These are phyloP conservation scores for Prinia subflava DNA, from an alignment of 2,113 vertebrate genomes.

Conservation along the genomic window DNA sequence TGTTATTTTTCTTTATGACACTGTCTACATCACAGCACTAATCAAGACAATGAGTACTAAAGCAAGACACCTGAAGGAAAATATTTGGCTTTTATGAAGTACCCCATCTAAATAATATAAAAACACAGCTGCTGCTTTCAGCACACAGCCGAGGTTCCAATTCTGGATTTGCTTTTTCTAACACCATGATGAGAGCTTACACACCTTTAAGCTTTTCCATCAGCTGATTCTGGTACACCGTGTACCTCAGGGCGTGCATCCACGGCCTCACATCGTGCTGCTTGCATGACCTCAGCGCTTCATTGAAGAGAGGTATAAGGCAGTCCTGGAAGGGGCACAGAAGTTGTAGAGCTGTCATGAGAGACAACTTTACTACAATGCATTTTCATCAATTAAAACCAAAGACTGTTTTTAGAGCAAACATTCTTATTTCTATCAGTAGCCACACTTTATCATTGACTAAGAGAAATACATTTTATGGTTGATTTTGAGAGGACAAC, in stretches of 20 bases:
- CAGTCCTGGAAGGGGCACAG: constrained; percentile 80
- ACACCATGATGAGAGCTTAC: not conserved
- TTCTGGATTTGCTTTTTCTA: not conserved
- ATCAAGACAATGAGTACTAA: not conserved
- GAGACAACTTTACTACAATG: not conserved
- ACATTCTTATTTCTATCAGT: not conserved
- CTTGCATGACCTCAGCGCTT: constrained; percentile 90
- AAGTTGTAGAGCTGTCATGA: not conserved
- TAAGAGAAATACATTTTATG: not conserved
- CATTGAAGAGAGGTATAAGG: constrained; percentile 89
- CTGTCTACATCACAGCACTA: not conserved
- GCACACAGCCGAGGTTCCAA: not conserved
- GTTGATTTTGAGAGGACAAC: not conserved
- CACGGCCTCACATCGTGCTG: constrained; percentile 94
- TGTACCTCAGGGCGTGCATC: constrained; percentile 93
- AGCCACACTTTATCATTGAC: not conserved
- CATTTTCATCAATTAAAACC: not conserved
- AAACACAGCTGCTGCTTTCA: not conserved
- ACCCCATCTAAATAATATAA: not conserved
- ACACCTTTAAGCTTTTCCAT: constrained; percentile 88
- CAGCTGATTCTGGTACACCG: constrained; percentile 86
- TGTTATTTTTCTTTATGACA: not conserved
- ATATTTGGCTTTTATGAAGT: not conserved
- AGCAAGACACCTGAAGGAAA: not conserved
- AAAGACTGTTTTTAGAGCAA: not conserved